A percentile compares a stretch with the other conserved stretches of the same genome.
Conservation (phyloP, 2,888 invertebrate species). For the Pammene fasciana region DNA sequence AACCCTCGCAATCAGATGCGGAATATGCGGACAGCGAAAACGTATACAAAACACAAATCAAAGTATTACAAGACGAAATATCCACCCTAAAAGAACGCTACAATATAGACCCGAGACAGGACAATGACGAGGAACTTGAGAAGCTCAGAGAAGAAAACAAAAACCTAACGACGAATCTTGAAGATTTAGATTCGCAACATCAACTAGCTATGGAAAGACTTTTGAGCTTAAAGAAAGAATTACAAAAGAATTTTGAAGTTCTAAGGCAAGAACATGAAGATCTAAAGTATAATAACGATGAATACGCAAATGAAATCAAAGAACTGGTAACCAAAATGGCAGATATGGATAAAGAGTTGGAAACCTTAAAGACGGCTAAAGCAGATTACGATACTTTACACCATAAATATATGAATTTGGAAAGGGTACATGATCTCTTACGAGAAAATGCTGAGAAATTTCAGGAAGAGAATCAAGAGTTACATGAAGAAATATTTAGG, state of each 20-base stretch:
- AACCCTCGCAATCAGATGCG: conserved; percentile 51
- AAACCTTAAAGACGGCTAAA: conserved; percentile 54
- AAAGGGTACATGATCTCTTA: conserved; percentile 71
- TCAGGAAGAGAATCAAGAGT: conserved; percentile 81
- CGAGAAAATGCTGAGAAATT: conserved; percentile 79
- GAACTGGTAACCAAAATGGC: conserved; percentile 69
- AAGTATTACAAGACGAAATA: conserved; percentile 68
- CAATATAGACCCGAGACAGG: conserved; percentile 55
- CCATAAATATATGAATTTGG: conserved; percentile 78
- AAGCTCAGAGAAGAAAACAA: conserved; percentile 83
- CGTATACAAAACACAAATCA: conserved; percentile 68
- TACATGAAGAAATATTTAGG: conserved; percentile 79
- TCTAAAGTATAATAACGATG: conserved; percentile 72
- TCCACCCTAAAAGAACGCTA: conserved; percentile 69
- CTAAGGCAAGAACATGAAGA: conserved; percentile 78
- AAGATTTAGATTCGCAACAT: conserved; percentile 89
- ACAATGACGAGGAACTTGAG: conserved; percentile 70
- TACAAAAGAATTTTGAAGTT: conserved; percentile 79
- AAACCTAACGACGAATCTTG: conserved; percentile 83
- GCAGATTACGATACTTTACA: conserved; percentile 71
- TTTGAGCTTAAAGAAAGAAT: conserved; percentile 78
- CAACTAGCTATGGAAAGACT: conserved; percentile 86
- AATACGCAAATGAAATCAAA: conserved; percentile 73
- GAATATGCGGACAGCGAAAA: conserved; percentile 55
- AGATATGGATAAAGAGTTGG: conserved; percentile 74